Base-by-base conservation (phyloP, 2,797 vertebrate species). In the Zalophus californianus region DNA sequence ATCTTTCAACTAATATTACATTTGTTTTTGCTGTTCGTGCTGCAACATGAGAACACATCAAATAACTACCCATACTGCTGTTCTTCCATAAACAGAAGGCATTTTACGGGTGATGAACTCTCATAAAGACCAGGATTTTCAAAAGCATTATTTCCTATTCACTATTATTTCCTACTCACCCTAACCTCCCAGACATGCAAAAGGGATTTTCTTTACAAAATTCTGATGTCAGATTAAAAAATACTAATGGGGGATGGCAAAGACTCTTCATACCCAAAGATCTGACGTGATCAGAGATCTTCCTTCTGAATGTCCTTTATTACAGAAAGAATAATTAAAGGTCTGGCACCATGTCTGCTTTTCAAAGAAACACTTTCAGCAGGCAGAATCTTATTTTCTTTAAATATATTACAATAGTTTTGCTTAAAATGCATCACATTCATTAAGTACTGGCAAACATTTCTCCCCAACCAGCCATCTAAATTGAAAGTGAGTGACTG, bases 51-150 rank as follows among this genome's bases (percentile, higher is more conserved):
- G 78, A 94, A 92, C 15, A 78, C 50, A 85, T 90, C 86, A 94
- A 91, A 91, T 70, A 87, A 94, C 48, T 62, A 54, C 44, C 32
- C 50, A 84, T 25, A 79, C 13, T 82, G 41, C 54, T 50, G 2
- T 79, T 96, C 73, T 95, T 85, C 87, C 56, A 78, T 78, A 94
- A 90, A 86, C 50, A 94, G 56, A 72, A 90, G 38, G 73, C 11
- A 72, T 92, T 82, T 96, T 66, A 91, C 0, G 7, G 62, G 25
- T 73, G 70, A 90, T 58, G 44, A 72, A 90, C 18, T 94, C 72
- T 75, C 58, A 97, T 27, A 88, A 94, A 96, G 91, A 91, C 29
- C 15, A 35, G 44, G 68, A 86, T 97, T 97, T 93, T 95, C 85
- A 89, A 95, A 95, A 92, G 58, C 62, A 79, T 96, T 87, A 88